Base-by-base conservation (phyloP, 2,113 vertebrate genomes). In the Suricata suricatta region DNA sequence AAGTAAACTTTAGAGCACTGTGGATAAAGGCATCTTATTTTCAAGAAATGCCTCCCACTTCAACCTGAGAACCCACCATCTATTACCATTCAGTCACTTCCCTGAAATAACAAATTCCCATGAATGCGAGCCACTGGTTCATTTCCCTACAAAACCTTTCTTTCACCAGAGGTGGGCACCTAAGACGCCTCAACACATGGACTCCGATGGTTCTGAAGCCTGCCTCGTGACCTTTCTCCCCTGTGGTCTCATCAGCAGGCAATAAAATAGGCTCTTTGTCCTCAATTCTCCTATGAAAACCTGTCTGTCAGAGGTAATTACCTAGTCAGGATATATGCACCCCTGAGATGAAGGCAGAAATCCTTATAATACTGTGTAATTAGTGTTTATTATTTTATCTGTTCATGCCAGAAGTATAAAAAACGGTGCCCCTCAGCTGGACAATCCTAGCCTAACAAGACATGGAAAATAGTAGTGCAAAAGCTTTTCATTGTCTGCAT, bases 301-400 rank as follows among this genome's bases (percentile, higher is more conserved):
- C 63, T 95, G 96, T 92, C 77, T 95, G 95, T 83, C 93, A 98
- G 91, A 94, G 13, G 35, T 95, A 98, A 97, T 98, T 93, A 98
- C 91, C 84, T 96, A 89, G 97, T 77, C 91, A 97, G 94, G 93
- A 98, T 94, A 94, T 69, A 97, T 96, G 91, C 97, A 79, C 60
- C 94, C 98, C 57, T 10, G 85, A 98, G 93, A 96, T 97, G 63
- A 97, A 98, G 97, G 66, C 93, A 87, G 60, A 98, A 98, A 98
- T 98, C 97, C 98, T 98, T 97, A 98, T 44, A 98, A 96, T 87
- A 91, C 76, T 97, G 41, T 86, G 77, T 98, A 99, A 99, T 99
- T 99, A 98, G 97, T 95, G 95, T 98, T 98, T 95, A 98, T 98
- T 98, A 98, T 98, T 98, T 98, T 98, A 98, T 97, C 98, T 93